A percentile compares a stretch with the other conserved stretches of the same genome.
phyloP scores from a whole-genome alignment of 2,888 invertebrate genomes.

The Tachina lurida region DNA sequence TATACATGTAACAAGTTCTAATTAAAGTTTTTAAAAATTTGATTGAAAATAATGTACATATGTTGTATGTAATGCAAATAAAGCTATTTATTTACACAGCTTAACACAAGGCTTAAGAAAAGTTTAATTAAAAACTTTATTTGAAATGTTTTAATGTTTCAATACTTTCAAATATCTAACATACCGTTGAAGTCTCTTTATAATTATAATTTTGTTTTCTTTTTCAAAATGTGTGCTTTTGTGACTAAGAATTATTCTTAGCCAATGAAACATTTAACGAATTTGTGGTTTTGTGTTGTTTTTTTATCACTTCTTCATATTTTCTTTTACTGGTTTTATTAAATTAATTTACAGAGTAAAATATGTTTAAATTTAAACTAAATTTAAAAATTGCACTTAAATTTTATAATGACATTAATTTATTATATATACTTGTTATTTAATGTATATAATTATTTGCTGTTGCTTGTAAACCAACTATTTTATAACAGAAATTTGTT shows the following conservation, averaged over 20 bases:
- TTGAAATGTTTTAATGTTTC: conserved; percentile 61
- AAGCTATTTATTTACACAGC: conserved; percentile 38
- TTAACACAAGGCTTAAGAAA: background rate
- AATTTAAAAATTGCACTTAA: conserved; percentile 68
- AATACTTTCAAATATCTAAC: background rate
- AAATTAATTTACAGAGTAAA: conserved; percentile 67
- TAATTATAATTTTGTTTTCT: background rate
- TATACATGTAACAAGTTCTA: conserved; percentile 19
- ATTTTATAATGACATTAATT: conserved; percentile 65
- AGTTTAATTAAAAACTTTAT: conserved; percentile 22
- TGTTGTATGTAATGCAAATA: background rate
- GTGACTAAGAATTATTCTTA: conserved; percentile 3
- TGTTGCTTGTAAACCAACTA: conserved; percentile 60
- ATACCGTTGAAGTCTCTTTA: background rate
- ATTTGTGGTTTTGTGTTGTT: conserved; percentile 53
- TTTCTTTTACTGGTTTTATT: conserved; percentile 54
- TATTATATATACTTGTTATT: conserved; percentile 45
- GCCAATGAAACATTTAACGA: conserved; percentile 81
- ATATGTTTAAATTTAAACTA: conserved; percentile 64
- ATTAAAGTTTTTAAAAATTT: conserved; percentile 42
- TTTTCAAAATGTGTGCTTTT: background rate
- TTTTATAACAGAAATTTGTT: conserved; percentile 41
- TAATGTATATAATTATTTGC: conserved; percentile 35
- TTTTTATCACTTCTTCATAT: conserved; percentile 26
- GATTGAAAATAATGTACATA: background rate